A percentile compares a stretch with the other conserved stretches of the same genome.
Evolutionary conservation across 2,113 vertebrate species (phyloP).

Genomic region (Candoia aspera): DNA sequence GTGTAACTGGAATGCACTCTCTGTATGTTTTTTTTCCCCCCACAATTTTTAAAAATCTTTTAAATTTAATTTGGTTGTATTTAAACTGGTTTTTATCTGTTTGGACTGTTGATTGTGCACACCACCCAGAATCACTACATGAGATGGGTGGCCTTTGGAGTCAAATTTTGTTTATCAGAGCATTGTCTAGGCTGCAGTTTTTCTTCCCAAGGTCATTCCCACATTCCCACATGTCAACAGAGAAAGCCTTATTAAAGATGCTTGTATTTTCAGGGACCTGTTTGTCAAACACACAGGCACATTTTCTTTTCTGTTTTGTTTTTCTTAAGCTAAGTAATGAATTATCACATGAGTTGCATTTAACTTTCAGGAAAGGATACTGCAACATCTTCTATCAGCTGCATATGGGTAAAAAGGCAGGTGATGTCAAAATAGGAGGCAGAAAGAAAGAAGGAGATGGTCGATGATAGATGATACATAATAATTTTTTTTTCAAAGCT

Average conservation of each 20-base stretch:
- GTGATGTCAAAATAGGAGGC: neutral
- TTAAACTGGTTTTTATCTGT: neutral
- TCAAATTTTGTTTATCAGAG: no score
- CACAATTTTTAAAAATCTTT: no score
- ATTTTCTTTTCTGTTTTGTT: neutral
- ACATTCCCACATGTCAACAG: neutral
- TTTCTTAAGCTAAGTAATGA: neutral
- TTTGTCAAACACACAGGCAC: neutral
- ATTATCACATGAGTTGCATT: neutral
- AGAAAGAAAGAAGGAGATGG: neutral
- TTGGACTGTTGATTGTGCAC: neutral
- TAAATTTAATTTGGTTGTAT: neutral
- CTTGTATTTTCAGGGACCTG: neutral
- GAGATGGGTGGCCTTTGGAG: neutral
- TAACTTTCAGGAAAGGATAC: neutral
- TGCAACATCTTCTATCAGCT: neutral
- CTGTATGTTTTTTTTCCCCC: no score
- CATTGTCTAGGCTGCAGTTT: no score
- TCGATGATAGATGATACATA: neutral
- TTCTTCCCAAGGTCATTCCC: neutral
- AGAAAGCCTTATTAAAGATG: neutral
- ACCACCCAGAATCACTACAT: neutral
- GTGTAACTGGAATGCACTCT: neutral
- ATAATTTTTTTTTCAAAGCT: neutral
- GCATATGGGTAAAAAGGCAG: neutral